Evolutionary conservation across 2,797 vertebrate species (phyloP).

Genomic region (Scyliorhinus canicula): DNA sequence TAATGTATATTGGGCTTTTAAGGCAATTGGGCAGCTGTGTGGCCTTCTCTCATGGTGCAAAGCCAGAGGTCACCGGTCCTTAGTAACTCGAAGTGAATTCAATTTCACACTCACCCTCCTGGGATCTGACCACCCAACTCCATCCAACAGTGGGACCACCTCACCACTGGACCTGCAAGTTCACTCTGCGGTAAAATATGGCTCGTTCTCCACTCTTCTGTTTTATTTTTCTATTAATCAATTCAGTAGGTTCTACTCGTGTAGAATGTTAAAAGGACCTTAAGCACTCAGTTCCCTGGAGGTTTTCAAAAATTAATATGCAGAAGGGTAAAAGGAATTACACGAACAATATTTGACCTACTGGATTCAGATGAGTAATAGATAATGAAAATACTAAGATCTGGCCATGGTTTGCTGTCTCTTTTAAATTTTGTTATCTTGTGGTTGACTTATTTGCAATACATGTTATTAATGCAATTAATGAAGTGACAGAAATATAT

Average conservation of each 20-base stretch:
- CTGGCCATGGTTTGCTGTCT: not conserved
- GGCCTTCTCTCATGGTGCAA: not conserved
- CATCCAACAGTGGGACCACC: not conserved
- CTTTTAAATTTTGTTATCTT: slow-evolving; percentile 7
- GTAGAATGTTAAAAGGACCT: not conserved
- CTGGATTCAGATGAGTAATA: not conserved
- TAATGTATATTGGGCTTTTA: not conserved
- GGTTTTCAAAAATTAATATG: not conserved
- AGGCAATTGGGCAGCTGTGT: not conserved
- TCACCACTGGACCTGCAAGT: not conserved
- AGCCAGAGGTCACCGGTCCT: not conserved
- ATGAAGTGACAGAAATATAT: not conserved
- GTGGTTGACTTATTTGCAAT: slow-evolving; percentile 28
- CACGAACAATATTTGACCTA: not conserved
- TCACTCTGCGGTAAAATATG: not conserved
- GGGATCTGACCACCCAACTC: not conserved
- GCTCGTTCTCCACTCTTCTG: not conserved
- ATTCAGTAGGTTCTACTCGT: not conserved
- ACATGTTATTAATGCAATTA: slow-evolving; percentile 3
- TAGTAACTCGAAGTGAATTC: not conserved
- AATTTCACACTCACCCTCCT: not conserved
- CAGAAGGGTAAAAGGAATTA: not conserved
- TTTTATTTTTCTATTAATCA: not conserved
- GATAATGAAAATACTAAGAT: not conserved
- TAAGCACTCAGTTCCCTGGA: not conserved